Base-by-base conservation (phyloP, 1,140 invertebrate species). In the Tyrophagus putrescentiae region DNA sequence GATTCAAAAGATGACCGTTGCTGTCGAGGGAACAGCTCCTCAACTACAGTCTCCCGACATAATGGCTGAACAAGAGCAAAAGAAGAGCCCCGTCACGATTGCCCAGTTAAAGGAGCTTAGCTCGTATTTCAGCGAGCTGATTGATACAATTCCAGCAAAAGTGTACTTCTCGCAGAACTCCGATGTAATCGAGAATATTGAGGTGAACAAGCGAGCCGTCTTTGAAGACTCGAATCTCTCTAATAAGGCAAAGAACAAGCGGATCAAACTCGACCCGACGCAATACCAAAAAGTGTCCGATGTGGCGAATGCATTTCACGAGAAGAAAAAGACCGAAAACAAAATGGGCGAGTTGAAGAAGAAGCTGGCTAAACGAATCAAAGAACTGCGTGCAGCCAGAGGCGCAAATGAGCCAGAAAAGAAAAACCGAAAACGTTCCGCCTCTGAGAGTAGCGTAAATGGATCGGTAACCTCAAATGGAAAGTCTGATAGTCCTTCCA, bases 141-240 rank as follows among this genome's bases (percentile, higher is more conserved):
- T 60, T 23, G 53, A 60, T 39, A 4, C 21, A 18, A 60, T 60
- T 60, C 59, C 59, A 39, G 3, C 59, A 13, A 60, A 60, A 36
- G 29, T 60, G 7, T 60, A 61, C 31, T 60, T 59, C 33, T 25
- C 33, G 5, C 29, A 52, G 18, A 54, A 60, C 25, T 45, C 52
- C 23, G 23, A 53, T 7, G 41, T 53, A 9, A 16, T 53, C 16
- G 57, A 60, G 42, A 18, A n/a, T 18, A 50, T 53, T 11, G 59
- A 50, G 27, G 29, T 16, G 16, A 18, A 42, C 6, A 59, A 59
- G 42, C 18, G 41, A 45, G 16, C 9, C 13, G 21, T n/a, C 52
- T 57, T 60, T 32, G 52, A 6, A 3, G 25, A 60, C 28, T 25
- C 34, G 1, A 60, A 57, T 1, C 29, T 57, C 28, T 57, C 45